phyloP scores from a whole-genome alignment of 1,140 invertebrate species.

The Cotesia vestalis region DNA sequence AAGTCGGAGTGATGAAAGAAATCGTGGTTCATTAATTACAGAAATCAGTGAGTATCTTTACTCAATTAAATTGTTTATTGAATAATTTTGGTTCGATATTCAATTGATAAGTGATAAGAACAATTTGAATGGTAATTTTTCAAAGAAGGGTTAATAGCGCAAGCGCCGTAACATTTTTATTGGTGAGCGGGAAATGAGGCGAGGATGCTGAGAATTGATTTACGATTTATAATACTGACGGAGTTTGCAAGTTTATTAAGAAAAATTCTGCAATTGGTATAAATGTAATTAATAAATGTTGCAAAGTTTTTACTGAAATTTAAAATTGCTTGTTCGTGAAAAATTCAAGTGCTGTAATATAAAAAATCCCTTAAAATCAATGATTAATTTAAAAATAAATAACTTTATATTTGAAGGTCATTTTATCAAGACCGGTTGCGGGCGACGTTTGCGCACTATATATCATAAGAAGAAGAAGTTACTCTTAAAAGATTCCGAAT shows the following conservation, averaged over 20 bases:
- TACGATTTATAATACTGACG: neutral
- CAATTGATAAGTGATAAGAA: neutral
- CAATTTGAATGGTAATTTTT: constrained; percentile 20
- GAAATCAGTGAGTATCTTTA: too few relatives aligned
- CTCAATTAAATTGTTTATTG: too few relatives aligned
- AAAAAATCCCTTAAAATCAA: neutral
- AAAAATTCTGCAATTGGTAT: neutral
- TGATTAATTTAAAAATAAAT: constrained; percentile 6
- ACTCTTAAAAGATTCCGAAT: too few relatives aligned
- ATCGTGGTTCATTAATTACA: too few relatives aligned
- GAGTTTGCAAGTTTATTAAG: neutral
- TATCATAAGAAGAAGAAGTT: neutral
- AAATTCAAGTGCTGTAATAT: neutral
- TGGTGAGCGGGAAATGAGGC: constrained; percentile 23
- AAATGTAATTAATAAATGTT: neutral
- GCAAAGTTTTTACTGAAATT: too few relatives aligned
- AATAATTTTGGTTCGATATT: too few relatives aligned
- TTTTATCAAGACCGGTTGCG: constrained; percentile 55
- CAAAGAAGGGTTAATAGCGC: neutral
- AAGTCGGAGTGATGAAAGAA: too few relatives aligned
- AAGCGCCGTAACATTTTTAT: constrained; percentile 14
- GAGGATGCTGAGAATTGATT: constrained; percentile 15
- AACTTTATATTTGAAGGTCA: constrained; percentile 55
- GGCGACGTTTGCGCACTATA: neutral
- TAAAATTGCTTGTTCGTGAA: too few relatives aligned